Conservation (phyloP, 2,113 vertebrate species). For the Halcyon senegalensis region DNA sequence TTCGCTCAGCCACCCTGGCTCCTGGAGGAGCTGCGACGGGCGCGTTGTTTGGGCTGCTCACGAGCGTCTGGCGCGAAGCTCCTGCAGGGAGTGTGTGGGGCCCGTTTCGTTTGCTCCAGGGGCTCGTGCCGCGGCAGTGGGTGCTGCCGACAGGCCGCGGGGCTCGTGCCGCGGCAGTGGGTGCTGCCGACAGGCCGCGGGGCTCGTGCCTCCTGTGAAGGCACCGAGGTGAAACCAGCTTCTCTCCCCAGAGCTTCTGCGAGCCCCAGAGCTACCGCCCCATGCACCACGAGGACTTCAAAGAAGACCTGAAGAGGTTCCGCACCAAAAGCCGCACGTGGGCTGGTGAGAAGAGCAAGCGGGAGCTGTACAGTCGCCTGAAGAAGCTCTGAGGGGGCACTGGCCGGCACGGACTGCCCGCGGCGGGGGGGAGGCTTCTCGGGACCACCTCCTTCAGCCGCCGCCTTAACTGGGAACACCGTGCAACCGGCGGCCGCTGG, state of each 20-base stretch:
- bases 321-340: constrained; percentile 93
- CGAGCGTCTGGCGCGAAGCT: rapidly evolving
- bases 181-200: no score
- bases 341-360: constrained; percentile 94
- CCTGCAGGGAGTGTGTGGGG: rapidly evolving
- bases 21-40: no score
- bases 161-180: no score
- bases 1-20: rapidly evolving
- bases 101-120: no score
- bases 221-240: rapidly evolving
- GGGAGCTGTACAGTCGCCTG: constrained; percentile 92
- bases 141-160: no score
- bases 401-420: background rate
- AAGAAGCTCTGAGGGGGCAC: constrained; percentile 85
- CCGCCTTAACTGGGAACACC: background rate
- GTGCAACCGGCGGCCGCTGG: background rate
- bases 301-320: constrained; percentile 89
- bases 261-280: constrained; percentile 93
- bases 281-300: constrained; percentile 95
- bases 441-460: rapidly evolving
- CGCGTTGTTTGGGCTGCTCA: rapidly evolving
- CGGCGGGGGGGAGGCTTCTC: background rate
- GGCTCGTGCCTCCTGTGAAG: no score
- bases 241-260: constrained; percentile 81
- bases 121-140: no score